Conservation (phyloP, 1,140 invertebrate genomes). For the Neomicropteryx cornuta region DNA sequence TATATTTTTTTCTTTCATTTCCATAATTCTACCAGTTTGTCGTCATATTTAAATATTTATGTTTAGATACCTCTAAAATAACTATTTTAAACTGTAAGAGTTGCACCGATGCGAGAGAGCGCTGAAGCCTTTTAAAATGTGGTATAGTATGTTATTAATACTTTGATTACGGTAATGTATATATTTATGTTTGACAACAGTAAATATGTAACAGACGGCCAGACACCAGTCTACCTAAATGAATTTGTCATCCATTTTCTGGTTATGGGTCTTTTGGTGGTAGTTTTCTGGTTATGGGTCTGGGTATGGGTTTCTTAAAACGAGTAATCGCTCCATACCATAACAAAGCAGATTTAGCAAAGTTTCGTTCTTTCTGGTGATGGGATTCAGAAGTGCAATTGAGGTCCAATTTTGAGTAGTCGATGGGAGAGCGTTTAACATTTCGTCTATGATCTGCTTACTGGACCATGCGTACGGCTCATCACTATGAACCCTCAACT, state of each 20-base stretch:
- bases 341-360: slow-evolving; percentile 54
- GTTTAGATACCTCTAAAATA: no score
- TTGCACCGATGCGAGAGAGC: no score
- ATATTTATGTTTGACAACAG: not conserved
- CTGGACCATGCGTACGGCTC: slow-evolving; percentile 50
- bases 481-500: slow-evolving; percentile 41
- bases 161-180: not conserved
- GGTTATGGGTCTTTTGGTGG: not conserved
- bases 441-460: slow-evolving; percentile 43
- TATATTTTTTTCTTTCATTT: no score
- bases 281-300: no score
- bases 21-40: no score
- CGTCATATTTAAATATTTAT: no score
- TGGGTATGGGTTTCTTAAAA: slow-evolving; percentile 3
- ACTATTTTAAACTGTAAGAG: no score
- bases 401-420: slow-evolving; percentile 23
- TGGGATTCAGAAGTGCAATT: slow-evolving; percentile 41
- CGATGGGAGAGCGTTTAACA: slow-evolving; percentile 36
- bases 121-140: not conserved
- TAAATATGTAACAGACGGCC: not conserved
- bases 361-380: slow-evolving; percentile 50
- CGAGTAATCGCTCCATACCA: slow-evolving; percentile 26
- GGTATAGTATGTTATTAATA: not conserved
- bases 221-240: not conserved
- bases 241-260: not conserved